phyloP scores from a whole-genome alignment of 2,888 invertebrate species.

The Thera obeliscata region DNA sequence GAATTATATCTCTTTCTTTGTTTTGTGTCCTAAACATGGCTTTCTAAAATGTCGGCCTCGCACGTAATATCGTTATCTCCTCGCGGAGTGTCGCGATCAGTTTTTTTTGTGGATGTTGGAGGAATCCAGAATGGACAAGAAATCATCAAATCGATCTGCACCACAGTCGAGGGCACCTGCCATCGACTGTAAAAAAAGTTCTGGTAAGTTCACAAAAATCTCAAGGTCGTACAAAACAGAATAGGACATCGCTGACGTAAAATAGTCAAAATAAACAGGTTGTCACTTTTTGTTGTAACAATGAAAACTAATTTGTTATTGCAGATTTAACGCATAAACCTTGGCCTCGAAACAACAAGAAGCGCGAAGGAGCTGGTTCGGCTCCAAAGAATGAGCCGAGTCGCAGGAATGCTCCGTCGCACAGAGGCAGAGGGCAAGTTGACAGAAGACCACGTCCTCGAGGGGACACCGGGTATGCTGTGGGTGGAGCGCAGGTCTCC shows the following conservation, averaged over 20 bases:
- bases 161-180: slow-evolving; percentile 88
- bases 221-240: slow-evolving; percentile 52
- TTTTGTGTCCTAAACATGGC: slow-evolving; percentile 88
- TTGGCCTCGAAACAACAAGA: slow-evolving; percentile 86
- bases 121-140: slow-evolving; percentile 90
- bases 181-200: slow-evolving; percentile 90
- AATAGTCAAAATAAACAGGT: slow-evolving; percentile 9
- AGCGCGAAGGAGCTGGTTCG: slow-evolving; percentile 86
- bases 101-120: slow-evolving; percentile 82
- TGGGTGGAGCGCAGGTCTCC: slow-evolving; percentile 89
- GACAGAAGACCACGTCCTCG: slow-evolving; percentile 90
- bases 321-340: slow-evolving; percentile 82
- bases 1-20: slow-evolving; percentile 80
- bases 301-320: slow-evolving; percentile 12
- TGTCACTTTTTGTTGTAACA: slow-evolving; percentile 19
- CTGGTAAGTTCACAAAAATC: slow-evolving; percentile 81
- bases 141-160: slow-evolving; percentile 87
- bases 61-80: slow-evolving; percentile 88
- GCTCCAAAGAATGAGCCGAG: slow-evolving; percentile 87
- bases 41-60: slow-evolving; percentile 92
- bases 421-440: slow-evolving; percentile 87
- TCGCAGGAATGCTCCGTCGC: slow-evolving; percentile 86
- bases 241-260: slow-evolving; percentile 16
- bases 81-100: slow-evolving; percentile 87
- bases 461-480: slow-evolving; percentile 70